Conservation (phyloP, 2,113 vertebrate genomes). For the Sminthopsis crassicaudata region DNA sequence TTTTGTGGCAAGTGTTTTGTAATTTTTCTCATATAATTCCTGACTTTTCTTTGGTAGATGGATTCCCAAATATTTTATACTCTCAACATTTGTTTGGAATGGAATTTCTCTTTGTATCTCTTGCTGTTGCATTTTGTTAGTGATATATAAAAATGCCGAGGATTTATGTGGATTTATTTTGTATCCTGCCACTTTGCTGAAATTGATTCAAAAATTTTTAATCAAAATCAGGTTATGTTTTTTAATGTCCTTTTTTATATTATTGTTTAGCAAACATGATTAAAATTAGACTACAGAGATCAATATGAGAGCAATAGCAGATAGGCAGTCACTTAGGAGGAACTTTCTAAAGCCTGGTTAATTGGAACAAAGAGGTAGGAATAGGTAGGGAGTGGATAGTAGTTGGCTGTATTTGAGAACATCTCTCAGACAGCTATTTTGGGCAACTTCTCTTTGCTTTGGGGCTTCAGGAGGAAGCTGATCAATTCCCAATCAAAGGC, state of each 20-base stretch:
- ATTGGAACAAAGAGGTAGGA: no score
- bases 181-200: no score
- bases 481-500: background rate
- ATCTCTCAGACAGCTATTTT: background rate
- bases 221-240: slow-evolving; percentile 3
- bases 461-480: background rate
- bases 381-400: background rate
- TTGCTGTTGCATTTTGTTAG: no score
- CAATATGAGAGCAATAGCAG: background rate
- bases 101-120: no score
- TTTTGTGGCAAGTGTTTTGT: no score
- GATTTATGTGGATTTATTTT: no score
- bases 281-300: background rate
- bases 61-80: no score
- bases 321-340: background rate
- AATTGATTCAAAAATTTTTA: slow-evolving; percentile 35
- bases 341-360: background rate
- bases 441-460: background rate
- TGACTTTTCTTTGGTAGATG: no score
- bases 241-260: background rate
- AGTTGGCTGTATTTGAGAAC: background rate
- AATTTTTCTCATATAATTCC: no score
- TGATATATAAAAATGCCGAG: no score
- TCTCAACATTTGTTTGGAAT: no score
- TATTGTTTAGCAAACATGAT: background rate